Conservation (phyloP, 2,797 vertebrate species). For the Microtus agrestis region DNA sequence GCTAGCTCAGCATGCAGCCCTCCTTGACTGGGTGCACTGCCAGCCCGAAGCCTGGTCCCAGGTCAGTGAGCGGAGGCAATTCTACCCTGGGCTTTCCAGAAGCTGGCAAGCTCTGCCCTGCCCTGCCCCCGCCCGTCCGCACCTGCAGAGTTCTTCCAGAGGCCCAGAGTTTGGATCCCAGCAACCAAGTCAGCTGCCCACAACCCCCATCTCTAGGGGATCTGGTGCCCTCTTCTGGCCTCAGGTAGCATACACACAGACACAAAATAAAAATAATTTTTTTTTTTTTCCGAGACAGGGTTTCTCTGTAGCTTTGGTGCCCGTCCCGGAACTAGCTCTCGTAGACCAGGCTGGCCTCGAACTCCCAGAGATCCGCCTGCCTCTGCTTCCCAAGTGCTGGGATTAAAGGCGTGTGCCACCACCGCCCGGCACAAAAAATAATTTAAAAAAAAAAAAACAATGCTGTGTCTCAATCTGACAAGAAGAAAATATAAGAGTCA, state of each 20-base stretch:
- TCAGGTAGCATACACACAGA: neutral
- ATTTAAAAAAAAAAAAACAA: neutral
- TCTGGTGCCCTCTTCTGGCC: neutral
- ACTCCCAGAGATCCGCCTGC: too few species aligned
- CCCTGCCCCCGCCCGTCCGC: fast-evolving
- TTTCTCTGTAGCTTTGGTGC: too few species aligned
- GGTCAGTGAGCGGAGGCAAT: neutral
- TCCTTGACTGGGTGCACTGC: neutral
- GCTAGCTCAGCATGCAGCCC: neutral
- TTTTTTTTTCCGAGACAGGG: too few species aligned
- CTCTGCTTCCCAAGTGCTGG: too few species aligned
- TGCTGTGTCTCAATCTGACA: neutral
- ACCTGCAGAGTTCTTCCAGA: too few species aligned
- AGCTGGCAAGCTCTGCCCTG: neutral
- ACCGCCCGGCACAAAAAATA: too few species aligned
- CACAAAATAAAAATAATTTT: neutral
- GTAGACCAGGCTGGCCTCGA: too few species aligned
- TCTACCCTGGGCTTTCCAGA: neutral
- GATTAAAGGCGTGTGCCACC: too few species aligned
- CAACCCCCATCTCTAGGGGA: neutral
- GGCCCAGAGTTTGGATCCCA: neutral
- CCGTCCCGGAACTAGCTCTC: too few species aligned
- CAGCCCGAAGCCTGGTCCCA: neutral
- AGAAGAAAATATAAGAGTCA: neutral
- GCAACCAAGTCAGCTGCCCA: neutral